Conservation (phyloP, 1,140 invertebrate species). For the Macrobrachium rosenbergii region DNA sequence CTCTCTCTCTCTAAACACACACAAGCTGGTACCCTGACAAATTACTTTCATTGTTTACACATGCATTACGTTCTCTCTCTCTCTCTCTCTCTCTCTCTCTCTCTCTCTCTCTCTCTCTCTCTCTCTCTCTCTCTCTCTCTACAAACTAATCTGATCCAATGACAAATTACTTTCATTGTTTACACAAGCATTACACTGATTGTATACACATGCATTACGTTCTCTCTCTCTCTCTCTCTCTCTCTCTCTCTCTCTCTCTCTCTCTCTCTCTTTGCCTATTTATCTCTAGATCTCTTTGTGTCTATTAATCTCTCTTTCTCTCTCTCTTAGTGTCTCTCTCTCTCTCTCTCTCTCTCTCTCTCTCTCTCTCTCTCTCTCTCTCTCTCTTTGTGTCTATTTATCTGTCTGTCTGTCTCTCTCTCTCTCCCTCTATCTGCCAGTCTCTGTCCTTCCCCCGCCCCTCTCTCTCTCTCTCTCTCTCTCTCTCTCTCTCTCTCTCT, state of each 20-base stretch:
- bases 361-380: not conserved
- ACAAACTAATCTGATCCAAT: not conserved
- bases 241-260: slow-evolving; percentile 13
- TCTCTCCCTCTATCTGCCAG: not conserved
- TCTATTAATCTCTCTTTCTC: slow-evolving; percentile 22
- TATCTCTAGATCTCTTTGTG: slow-evolving; percentile 17
- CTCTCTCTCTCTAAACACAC: too few relatives aligned
- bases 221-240: too few relatives aligned
- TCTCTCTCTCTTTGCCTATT: not conserved
- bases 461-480: not conserved
- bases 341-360: too few relatives aligned
- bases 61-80: slow-evolving; percentile 7
- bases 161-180: not conserved
- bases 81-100: slow-evolving; percentile 41
- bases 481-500: not conserved
- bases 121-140: slow-evolving; percentile 8
- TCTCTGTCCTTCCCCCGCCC: not conserved
- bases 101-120: slow-evolving; percentile 41
- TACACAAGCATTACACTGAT: not conserved
- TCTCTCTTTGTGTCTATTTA: not conserved
- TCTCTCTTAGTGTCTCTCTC: slow-evolving; percentile 16
- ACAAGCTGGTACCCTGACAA: too few relatives aligned
- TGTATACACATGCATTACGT: too few relatives aligned
- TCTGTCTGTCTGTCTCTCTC: not conserved
- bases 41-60: too few relatives aligned